Conservation (phyloP, 2,888 invertebrate species). For the Serrognathus titanus region DNA sequence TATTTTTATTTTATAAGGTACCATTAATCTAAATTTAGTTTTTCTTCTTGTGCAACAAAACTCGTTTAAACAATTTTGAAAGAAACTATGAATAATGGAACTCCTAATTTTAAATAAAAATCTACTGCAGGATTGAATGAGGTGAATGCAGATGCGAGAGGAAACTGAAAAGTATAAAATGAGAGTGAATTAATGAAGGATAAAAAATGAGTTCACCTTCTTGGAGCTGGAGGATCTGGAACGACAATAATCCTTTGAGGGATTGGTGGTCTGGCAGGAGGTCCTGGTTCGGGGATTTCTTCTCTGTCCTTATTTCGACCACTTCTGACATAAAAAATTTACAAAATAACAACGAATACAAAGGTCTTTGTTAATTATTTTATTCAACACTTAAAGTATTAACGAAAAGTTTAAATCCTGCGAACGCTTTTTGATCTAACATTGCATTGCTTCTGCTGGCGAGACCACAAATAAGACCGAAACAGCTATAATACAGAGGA, state of each 20-base stretch:
- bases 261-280: constrained; percentile 83
- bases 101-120: neutral
- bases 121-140: neutral
- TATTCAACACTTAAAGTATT: too few relatives aligned
- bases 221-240: constrained; percentile 68
- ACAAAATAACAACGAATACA: neutral
- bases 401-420: too few relatives aligned
- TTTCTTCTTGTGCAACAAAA: too few relatives aligned
- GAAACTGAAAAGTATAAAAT: neutral
- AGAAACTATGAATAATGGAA: neutral
- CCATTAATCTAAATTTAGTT: too few relatives aligned
- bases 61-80: too few relatives aligned
- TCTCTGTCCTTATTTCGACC: constrained; percentile 52
- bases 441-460: too few relatives aligned
- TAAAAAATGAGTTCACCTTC: constrained; percentile 51
- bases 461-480: too few relatives aligned
- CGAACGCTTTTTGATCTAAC: too few relatives aligned
- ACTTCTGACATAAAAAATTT: constrained; percentile 28
- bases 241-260: constrained; percentile 90
- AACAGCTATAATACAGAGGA: too few relatives aligned
- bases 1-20: too few relatives aligned
- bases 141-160: neutral
- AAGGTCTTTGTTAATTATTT: constrained; percentile 5
- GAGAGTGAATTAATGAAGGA: constrained; percentile 31
- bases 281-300: constrained; percentile 77